phyloP scores from a whole-genome alignment of 2,797 vertebrate genomes.

The Spinus olivaceus region DNA sequence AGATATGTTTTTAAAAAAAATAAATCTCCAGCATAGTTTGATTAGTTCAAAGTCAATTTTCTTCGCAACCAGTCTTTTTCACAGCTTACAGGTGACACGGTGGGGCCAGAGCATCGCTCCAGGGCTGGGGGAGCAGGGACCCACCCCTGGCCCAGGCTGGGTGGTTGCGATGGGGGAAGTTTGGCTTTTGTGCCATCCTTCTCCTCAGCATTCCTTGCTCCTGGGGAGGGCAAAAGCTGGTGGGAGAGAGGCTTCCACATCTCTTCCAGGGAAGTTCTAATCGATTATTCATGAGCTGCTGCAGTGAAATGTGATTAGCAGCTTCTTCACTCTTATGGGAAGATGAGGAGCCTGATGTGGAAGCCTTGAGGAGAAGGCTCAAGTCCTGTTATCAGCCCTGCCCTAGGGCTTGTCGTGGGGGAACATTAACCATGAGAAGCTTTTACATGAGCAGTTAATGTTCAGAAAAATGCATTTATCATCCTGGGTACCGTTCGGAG shows the following conservation, averaged over 20 bases:
- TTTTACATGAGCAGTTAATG: not conserved
- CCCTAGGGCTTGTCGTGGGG: not conserved
- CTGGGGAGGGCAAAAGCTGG: not conserved
- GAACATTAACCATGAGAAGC: not conserved
- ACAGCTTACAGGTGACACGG: constrained; percentile 85
- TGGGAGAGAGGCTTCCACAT: not conserved
- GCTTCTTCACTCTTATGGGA: not conserved
- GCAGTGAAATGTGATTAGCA: not conserved
- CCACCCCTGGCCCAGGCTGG: not conserved
- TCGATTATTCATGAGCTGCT: not conserved
- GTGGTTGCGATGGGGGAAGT: not conserved
- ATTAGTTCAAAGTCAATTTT: constrained; percentile 96
- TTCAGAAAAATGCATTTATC: not conserved
- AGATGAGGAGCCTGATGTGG: not conserved
- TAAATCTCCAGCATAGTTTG: constrained; percentile 92
- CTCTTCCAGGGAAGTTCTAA: not conserved
- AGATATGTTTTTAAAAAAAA: constrained; percentile 79
- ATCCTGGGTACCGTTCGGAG: not conserved
- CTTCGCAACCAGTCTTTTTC: constrained; percentile 98
- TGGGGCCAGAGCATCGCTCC: not conserved
- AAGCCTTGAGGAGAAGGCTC: not conserved
- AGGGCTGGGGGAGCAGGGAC: not conserved
- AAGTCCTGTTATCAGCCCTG: not conserved
- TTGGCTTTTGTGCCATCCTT: not conserved
- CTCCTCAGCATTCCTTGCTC: not conserved